Evolutionary conservation across 2,113 vertebrate species (phyloP).

Genomic region (Sakesphorus luctuosus): DNA sequence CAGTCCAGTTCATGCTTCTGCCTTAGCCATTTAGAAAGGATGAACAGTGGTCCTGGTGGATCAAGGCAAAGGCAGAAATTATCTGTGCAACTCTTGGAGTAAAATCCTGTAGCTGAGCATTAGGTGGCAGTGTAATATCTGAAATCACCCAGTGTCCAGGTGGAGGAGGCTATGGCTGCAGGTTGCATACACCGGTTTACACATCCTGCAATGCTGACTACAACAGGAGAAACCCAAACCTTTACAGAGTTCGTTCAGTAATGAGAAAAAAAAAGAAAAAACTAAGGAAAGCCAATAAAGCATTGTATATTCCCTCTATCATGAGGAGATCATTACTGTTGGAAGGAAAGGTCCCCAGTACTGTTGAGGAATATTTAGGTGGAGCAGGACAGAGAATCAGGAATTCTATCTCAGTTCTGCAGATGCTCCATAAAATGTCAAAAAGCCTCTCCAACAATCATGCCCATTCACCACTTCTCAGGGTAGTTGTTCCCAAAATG

Average conservation of each 20-base stretch:
- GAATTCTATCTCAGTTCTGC: neutral
- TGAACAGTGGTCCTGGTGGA: neutral
- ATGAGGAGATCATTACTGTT: fast-evolving
- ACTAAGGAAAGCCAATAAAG: neutral
- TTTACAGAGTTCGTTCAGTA: neutral
- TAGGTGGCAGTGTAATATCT: slow-evolving; percentile 34
- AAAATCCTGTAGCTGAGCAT: neutral
- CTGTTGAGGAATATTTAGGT: fast-evolving
- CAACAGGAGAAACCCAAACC: neutral
- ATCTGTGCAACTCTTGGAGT: fast-evolving
- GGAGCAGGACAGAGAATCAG: neutral
- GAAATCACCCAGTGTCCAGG: neutral
- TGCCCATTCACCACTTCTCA: neutral
- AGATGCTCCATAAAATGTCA: neutral
- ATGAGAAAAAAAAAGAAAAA: neutral
- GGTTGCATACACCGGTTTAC: neutral
- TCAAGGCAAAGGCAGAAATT: neutral
- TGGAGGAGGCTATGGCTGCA: fast-evolving
- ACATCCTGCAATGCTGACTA: neutral
- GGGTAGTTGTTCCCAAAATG: neutral
- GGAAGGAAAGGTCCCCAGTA: neutral
- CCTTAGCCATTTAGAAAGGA: neutral
- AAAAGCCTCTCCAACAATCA: neutral
- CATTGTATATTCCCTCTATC: no score
- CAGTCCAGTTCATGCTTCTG: neutral